A percentile compares a stretch with the other conserved stretches of the same genome.
phyloP scores from a whole-genome alignment of 2,113 vertebrate species.

The Xenopus laevis region DNA sequence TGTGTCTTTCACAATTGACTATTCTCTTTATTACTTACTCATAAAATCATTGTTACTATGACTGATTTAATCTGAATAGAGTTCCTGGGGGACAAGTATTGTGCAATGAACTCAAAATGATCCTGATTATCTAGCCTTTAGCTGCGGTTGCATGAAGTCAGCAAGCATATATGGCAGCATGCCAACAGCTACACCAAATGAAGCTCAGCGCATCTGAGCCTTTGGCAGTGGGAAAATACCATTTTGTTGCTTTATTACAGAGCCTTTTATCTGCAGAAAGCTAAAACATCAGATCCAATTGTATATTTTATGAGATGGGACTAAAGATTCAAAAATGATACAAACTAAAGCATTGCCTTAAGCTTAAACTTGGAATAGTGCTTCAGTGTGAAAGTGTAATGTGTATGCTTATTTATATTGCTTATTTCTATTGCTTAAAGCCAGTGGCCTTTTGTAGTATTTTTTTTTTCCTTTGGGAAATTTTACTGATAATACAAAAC shows the following conservation, averaged over 20 bases:
- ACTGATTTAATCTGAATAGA: constrained; percentile 60
- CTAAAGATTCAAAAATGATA: no score
- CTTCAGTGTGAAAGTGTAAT: no score
- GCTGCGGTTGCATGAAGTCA: constrained; percentile 53
- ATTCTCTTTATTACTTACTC: constrained; percentile 52
- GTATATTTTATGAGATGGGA: no score
- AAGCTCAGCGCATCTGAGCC: constrained; percentile 57
- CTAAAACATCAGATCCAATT: no score
- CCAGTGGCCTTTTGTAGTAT: no score
- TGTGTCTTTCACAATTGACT: constrained; percentile 28
- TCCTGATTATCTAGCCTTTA: constrained; percentile 63
- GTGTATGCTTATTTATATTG: no score
- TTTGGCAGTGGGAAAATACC: constrained; percentile 51
- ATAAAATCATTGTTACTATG: constrained; percentile 57
- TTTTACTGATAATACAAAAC: no score
- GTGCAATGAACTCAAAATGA: constrained; percentile 59
- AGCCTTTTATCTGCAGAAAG: no score
- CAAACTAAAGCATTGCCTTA: no score
- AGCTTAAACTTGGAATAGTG: no score
- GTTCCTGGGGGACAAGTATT: constrained; percentile 54
- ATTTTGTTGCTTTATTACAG: not conserved
- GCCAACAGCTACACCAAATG: constrained; percentile 61
- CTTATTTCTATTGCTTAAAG: no score
- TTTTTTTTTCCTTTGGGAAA: no score
- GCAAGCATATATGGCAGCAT: constrained; percentile 47